These are phyloP conservation scores for Clarias fuscus DNA, from an alignment of 2,797 vertebrate genomes.

Conservation along the genomic window DNA sequence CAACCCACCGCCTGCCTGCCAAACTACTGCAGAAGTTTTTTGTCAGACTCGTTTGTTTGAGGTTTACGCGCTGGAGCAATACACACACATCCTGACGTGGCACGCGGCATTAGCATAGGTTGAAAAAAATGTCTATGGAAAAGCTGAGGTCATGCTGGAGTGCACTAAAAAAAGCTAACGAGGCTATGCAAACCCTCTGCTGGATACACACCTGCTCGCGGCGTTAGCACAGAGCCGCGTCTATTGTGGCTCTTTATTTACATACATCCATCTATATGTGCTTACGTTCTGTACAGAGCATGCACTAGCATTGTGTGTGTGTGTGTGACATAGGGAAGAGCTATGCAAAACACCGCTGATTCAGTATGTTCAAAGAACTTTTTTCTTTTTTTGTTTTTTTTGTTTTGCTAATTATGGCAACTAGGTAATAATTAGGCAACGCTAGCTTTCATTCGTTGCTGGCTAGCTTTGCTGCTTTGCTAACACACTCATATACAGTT, in stretches of 20 bases:
- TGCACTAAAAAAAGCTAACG: background rate
- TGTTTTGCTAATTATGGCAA: background rate
- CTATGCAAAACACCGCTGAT: slow-evolving; percentile 5
- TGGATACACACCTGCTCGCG: background rate
- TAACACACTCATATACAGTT: background rate
- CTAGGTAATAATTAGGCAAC: background rate
- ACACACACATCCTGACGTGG: background rate
- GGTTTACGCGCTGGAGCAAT: background rate
- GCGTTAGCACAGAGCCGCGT: background rate
- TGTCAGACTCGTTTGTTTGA: slow-evolving; percentile 17
- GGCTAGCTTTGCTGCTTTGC: background rate
- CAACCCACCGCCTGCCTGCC: slow-evolving; percentile 4
- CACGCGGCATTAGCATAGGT: background rate
- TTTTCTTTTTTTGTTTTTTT: background rate
- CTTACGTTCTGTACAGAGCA: background rate
- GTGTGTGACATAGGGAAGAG: background rate
- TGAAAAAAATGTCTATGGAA: background rate
- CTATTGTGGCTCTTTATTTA: background rate
- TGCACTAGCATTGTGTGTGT: background rate
- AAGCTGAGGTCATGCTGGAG: background rate
- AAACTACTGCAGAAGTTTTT: background rate
- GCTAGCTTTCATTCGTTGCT: background rate
- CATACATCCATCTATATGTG: background rate
- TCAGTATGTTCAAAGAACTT: background rate
- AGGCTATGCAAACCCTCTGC: slow-evolving; percentile 14